Evolutionary conservation across 2,888 invertebrate genomes (phyloP), one percentile per base, ranked within the genome.

Genomic region (Torymus aiolomorphi): DNA sequence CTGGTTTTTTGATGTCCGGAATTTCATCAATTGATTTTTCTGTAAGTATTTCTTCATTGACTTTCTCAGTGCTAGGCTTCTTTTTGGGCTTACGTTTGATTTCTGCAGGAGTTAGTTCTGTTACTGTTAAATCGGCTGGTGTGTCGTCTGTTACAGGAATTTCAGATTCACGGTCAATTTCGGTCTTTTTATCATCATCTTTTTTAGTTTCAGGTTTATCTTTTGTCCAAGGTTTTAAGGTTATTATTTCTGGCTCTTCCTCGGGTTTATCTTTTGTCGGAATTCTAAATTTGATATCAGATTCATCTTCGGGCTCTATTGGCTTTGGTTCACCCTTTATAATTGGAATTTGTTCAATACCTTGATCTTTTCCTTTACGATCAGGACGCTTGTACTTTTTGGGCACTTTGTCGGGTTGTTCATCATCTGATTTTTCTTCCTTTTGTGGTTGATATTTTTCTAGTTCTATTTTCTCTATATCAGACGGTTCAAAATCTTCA

Each of bases 251-350:
- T 0, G 89, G 87, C 76, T 88, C 86, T 63, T 90, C 89, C 72
- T 88, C 86, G 0, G 88, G 88, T 81, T 88, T 88, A 2, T 88
- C 85, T 13, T 85, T 82, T 20, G 82, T 78, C 12, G 89, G 89
- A 74, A 89, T 89, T 82, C 87, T 86, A 49, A 91, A 90, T 83
- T 91, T 91, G 12, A 91, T 86, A 80, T 91, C 91, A 2, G 90
- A 89, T 81, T 89, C 88, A 83, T 91, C 89, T 65, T 90, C 89
- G 57, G 91, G 90, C 82, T 91, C 90, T n/a, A 86, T 84, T 52
- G 90, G 89, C 82, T 91, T 89, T 0, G 91, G 90, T 82, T 86
- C 86, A 65, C 91, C 91, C 82, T 88, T 89, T 80, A 89, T 85
- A 63, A 91, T 63, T 2, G 88, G 87, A 80, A 89, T 83, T 84